Conservation (phyloP, 2,113 vertebrate species). For the Fulica atra region DNA sequence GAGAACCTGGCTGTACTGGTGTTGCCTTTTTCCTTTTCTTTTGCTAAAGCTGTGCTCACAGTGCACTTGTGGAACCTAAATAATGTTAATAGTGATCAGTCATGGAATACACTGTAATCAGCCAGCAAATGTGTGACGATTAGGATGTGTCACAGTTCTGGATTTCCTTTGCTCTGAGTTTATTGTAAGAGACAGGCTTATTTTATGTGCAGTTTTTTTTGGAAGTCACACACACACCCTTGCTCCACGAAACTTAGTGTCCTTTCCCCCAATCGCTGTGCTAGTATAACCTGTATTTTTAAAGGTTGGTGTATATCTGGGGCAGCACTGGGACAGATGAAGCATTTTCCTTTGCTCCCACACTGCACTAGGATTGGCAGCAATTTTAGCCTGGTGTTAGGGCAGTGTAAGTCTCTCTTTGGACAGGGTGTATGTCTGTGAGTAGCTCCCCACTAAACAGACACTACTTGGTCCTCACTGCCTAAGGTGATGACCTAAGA, state of each 20-base stretch:
- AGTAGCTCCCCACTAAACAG: neutral
- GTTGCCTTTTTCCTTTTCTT: neutral
- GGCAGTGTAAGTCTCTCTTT: neutral
- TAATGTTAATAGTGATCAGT: neutral
- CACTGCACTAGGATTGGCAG: neutral
- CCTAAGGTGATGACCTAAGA: neutral
- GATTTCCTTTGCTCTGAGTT: neutral
- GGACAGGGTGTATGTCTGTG: neutral
- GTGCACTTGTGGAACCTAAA: neutral
- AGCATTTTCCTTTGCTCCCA: neutral
- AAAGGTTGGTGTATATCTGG: neutral
- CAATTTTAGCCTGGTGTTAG: neutral
- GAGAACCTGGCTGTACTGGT: neutral
- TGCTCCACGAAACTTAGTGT: neutral
- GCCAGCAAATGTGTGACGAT: neutral
- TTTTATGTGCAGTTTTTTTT: neutral
- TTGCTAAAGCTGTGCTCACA: neutral
- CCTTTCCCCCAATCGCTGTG: no score
- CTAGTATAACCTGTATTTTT: neutral
- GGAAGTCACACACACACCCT: neutral
- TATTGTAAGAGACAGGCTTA: neutral
- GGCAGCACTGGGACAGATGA: neutral
- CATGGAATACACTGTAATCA: neutral
- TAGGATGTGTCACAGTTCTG: neutral
- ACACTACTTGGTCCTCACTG: neutral